Percentiles rank a stretch among this genome's conserved stretches.
These are phyloP conservation scores for Trypoxylon attenuatum DNA, from an alignment of 2,888 invertebrate species.

Conservation along the genomic window DNA sequence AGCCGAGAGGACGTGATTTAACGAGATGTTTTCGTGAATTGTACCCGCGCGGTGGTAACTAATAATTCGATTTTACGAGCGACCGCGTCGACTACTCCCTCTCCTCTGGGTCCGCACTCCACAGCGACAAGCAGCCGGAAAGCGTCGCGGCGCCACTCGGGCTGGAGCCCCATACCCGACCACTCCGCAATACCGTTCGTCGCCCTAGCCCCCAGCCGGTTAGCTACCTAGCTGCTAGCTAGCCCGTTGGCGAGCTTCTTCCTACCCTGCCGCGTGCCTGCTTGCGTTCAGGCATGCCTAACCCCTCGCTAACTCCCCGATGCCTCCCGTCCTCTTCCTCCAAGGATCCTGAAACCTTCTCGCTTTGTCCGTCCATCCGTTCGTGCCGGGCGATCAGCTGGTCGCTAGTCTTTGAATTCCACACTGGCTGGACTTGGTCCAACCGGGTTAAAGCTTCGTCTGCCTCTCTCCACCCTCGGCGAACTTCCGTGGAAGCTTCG, in stretches of 20 bases:
- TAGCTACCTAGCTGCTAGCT: too few relatives aligned
- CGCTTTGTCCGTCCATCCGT: conserved; percentile 6
- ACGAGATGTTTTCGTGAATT: conserved; percentile 68
- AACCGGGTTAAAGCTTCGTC: conserved; percentile 69
- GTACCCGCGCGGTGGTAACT: conserved; percentile 57
- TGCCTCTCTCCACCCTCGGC: too few relatives aligned
- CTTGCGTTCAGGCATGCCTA: not conserved
- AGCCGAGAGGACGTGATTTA: conserved; percentile 56
- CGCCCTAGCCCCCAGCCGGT: conserved; percentile 7
- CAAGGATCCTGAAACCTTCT: not conserved
- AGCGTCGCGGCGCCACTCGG: conserved; percentile 68
- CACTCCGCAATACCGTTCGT: conserved; percentile 20
- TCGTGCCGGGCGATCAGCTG: conserved; percentile 68
- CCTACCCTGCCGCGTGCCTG: conserved; percentile 16
- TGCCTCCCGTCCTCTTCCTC: conserved; percentile 30
- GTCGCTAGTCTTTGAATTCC: conserved; percentile 49
- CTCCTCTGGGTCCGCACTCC: conserved; percentile 10
- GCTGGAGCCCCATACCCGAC: conserved; percentile 64
- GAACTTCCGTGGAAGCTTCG: not conserved
- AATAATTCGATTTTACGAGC: conserved; percentile 71
- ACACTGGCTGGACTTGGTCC: conserved; percentile 68
- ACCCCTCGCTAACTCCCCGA: not conserved
- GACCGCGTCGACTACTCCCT: conserved; percentile 37
- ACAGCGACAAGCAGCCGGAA: conserved; percentile 45
- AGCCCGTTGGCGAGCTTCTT: too few relatives aligned